phyloP scores from a whole-genome alignment of 2,888 invertebrate species.

The Orchestes rusci region DNA sequence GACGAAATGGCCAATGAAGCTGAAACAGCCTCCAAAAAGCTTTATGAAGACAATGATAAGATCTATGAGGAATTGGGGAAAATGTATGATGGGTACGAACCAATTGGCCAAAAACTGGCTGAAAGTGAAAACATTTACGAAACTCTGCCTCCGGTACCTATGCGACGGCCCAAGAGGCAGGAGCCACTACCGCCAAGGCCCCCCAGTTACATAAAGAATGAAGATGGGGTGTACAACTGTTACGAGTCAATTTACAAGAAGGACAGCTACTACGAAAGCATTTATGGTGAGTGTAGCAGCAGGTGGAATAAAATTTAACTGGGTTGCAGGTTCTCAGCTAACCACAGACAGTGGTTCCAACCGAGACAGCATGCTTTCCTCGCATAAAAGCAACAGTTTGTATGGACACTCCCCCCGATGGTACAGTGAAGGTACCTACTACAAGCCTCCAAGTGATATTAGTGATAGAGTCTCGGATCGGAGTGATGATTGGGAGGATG shows the following conservation, averaged over 20 bases:
- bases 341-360: constrained; percentile 29
- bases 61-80: constrained; percentile 16
- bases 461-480: constrained; percentile 44
- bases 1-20: constrained; percentile 20
- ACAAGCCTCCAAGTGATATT: constrained; percentile 49
- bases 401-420: constrained; percentile 43
- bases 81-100: constrained; percentile 41
- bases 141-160: constrained; percentile 38
- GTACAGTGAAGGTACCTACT: constrained; percentile 37
- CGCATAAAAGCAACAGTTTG: constrained; percentile 56
- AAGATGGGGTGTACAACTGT: constrained; percentile 50
- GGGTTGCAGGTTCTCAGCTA: constrained; percentile 25
- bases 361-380: constrained; percentile 47
- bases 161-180: constrained; percentile 43
- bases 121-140: constrained; percentile 50
- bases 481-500: constrained; percentile 62
- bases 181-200: constrained; percentile 47
- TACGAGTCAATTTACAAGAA: constrained; percentile 50
- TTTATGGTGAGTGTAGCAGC: constrained; percentile 25
- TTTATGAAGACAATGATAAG: constrained; percentile 16
- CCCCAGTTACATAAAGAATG: constrained; percentile 43
- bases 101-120: constrained; percentile 25
- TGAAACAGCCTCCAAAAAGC: constrained; percentile 3
- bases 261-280: constrained; percentile 32
- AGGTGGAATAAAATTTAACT: neutral